Percentiles rank a stretch among this genome's conserved stretches.
These are phyloP conservation scores for Hypsopygia costalis DNA, from an alignment of 2,888 invertebrate species.

Conservation along the genomic window DNA sequence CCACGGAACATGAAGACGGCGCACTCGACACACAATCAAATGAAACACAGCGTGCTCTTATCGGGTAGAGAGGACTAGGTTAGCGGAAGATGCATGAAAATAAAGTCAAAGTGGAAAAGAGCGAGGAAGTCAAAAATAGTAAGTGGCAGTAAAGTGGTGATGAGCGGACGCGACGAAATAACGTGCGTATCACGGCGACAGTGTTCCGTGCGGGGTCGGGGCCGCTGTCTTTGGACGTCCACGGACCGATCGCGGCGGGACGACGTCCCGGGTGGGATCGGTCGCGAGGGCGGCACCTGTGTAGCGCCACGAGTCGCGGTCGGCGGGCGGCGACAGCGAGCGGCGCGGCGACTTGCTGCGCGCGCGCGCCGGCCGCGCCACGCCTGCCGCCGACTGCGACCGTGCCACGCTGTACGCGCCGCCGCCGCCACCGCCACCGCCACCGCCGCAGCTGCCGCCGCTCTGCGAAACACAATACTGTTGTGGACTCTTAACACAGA, in stretches of 20 bases:
- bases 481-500: no score
- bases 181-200: conserved; percentile 63
- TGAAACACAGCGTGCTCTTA: conserved; percentile 60
- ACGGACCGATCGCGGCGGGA: conserved; percentile 34
- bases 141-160: conserved; percentile 75
- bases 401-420: conserved; percentile 82
- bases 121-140: conserved; percentile 67
- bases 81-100: conserved; percentile 68
- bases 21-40: conserved; percentile 31
- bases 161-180: conserved; percentile 66
- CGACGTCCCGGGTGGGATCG: conserved; percentile 30
- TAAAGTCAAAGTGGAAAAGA: conserved; percentile 55
- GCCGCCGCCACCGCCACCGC: conserved; percentile 25
- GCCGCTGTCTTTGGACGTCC: conserved; percentile 44
- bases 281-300: conserved; percentile 69
- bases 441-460: conserved; percentile 16
- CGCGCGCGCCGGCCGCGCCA: conserved; percentile 72
- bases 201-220: conserved; percentile 78
- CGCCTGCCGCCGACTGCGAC: conserved; percentile 93
- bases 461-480: conserved; percentile 41
- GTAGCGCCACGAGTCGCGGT: conserved; percentile 80
- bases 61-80: conserved; percentile 60
- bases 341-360: conserved; percentile 91
- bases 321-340: conserved; percentile 90
- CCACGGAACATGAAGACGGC: conserved; percentile 21